A percentile compares a stretch with the other conserved stretches of the same genome.
phyloP scores from a whole-genome alignment of 2,113 vertebrate genomes.

The Channa argus region DNA sequence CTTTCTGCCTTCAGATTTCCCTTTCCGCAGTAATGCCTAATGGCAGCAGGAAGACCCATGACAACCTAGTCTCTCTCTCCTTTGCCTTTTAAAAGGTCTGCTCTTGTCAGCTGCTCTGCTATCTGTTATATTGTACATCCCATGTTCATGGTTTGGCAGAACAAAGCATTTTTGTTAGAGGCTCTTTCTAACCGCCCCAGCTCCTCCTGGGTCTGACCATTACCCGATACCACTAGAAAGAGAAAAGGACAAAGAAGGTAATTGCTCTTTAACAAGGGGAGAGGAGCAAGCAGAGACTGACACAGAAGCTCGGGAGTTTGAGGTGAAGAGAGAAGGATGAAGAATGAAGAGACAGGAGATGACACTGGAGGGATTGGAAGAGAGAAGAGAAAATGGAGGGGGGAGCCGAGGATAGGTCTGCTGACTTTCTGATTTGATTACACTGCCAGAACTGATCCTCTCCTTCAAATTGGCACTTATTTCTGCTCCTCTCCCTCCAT shows the following conservation, averaged over 20 bases:
- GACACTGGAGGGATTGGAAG: slow-evolving; percentile 56
- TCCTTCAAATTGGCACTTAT: slow-evolving; percentile 63
- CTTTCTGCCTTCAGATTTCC: background rate
- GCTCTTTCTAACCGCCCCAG: slow-evolving; percentile 45
- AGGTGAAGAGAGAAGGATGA: slow-evolving; percentile 47
- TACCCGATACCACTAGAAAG: slow-evolving; percentile 34
- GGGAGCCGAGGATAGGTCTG: slow-evolving; percentile 53
- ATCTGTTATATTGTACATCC: background rate
- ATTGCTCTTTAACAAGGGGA: slow-evolving; percentile 45
- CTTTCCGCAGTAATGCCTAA: slow-evolving; percentile 12
- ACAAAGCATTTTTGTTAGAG: slow-evolving; percentile 8
- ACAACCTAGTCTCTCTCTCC: background rate
- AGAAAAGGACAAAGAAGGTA: slow-evolving; percentile 49
- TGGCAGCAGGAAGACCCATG: slow-evolving; percentile 6
- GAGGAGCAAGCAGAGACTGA: slow-evolving; percentile 25
- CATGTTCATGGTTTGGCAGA: background rate
- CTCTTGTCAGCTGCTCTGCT: background rate
- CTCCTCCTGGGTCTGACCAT: slow-evolving; percentile 39
- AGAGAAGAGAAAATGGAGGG: slow-evolving; percentile 56
- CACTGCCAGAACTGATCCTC: slow-evolving; percentile 72
- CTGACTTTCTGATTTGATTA: slow-evolving; percentile 79
- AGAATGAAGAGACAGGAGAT: slow-evolving; percentile 56
- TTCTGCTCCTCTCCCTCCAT: slow-evolving; percentile 36
- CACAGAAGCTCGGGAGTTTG: slow-evolving; percentile 9
- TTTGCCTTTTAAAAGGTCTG: background rate